Evolutionary conservation across 2,113 vertebrate species (phyloP).

Genomic region (Oryzias curvinotus): DNA sequence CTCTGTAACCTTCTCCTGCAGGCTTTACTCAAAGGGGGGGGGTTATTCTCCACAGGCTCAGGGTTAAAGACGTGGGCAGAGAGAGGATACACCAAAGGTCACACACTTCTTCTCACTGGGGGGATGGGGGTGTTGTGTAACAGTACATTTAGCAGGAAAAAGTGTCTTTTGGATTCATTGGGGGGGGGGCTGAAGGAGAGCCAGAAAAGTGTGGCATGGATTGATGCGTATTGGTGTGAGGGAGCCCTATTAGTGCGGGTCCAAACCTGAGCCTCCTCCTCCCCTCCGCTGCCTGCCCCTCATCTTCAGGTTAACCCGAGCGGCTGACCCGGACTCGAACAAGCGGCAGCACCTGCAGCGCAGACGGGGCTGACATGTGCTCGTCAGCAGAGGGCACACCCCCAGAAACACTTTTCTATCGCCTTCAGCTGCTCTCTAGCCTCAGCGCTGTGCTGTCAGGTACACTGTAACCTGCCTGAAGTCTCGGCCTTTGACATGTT

Average conservation of each 20-base stretch:
- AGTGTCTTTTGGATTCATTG: slow-evolving; percentile 1
- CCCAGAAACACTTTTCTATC: slow-evolving; percentile 32
- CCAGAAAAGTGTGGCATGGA: background rate
- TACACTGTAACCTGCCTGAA: background rate
- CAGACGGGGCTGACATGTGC: slow-evolving; percentile 22
- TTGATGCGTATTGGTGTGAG: background rate
- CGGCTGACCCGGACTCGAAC: slow-evolving; percentile 43
- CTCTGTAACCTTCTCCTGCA: slow-evolving; percentile 5
- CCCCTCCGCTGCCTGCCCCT: slow-evolving; percentile 3
- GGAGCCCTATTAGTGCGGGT: slow-evolving; percentile 30
- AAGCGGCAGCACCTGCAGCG: slow-evolving; percentile 20
- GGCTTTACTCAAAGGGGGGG: slow-evolving; percentile 8
- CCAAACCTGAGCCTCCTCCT: slow-evolving; percentile 22
- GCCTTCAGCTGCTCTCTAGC: background rate
- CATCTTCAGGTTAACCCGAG: slow-evolving; percentile 32
- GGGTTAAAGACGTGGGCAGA: slow-evolving; percentile 40
- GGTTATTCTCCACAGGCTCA: slow-evolving; percentile 16
- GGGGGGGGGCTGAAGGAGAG: background rate
- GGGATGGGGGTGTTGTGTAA: slow-evolving; percentile 8
- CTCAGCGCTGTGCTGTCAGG: background rate
- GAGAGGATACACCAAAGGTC: slow-evolving; percentile 44
- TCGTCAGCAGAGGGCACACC: slow-evolving; percentile 34
- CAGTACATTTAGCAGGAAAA: slow-evolving; percentile 8
- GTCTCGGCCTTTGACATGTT: background rate
- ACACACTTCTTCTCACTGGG: slow-evolving; percentile 14